phyloP scores from a whole-genome alignment of 2,797 vertebrate species.

The Sciurus vulgaris region DNA sequence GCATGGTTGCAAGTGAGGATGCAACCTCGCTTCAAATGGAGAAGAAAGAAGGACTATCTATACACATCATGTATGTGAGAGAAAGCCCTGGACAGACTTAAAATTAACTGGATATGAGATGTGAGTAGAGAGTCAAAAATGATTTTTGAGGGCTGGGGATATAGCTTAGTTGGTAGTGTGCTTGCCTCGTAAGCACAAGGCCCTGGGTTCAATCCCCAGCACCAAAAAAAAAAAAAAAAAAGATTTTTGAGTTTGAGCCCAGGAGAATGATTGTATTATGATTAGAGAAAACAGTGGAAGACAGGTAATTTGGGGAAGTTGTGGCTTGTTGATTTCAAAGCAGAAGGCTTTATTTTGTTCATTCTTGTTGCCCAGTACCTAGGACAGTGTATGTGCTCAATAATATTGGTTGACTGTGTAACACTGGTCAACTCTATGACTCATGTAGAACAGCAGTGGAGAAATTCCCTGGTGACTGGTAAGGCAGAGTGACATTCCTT shows the following conservation, averaged over 20 bases:
- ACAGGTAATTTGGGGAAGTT: background rate
- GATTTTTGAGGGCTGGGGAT: background rate
- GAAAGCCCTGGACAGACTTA: background rate
- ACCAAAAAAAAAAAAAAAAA: too few relatives aligned
- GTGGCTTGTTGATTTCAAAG: slow-evolving; percentile 1
- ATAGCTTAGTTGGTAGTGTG: too few relatives aligned
- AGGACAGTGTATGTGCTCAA: background rate
- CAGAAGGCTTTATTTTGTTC: background rate
- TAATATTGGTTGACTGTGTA: background rate
- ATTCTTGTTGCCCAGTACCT: background rate
- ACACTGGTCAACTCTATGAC: background rate
- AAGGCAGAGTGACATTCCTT: background rate
- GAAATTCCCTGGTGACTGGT: background rate
- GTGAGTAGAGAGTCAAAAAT: background rate
- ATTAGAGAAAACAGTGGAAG: background rate
- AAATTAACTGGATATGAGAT: background rate
- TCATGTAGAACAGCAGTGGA: background rate
- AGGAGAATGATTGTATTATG: background rate
- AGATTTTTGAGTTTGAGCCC: background rate
- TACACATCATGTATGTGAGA: background rate
- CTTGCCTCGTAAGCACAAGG: too few relatives aligned
- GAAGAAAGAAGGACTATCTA: background rate
- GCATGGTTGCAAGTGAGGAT: background rate
- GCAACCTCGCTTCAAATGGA: background rate
- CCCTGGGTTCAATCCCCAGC: too few relatives aligned